Conservation (phyloP, 2,888 invertebrate species). For the Capitulum mitella region DNA sequence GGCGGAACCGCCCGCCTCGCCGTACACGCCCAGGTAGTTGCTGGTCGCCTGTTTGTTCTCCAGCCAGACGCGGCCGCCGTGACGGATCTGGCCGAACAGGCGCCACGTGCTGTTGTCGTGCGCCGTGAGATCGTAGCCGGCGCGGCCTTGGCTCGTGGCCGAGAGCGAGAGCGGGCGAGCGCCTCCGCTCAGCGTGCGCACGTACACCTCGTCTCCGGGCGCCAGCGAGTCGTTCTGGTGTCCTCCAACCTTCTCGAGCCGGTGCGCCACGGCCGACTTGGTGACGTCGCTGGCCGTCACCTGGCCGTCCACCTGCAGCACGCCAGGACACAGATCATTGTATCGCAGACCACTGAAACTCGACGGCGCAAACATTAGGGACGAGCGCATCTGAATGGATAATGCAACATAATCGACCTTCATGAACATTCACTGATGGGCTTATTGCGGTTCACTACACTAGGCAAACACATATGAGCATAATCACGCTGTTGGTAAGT, state of each 20-base stretch:
- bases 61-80: conserved; percentile 22
- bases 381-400: too few species aligned
- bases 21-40: conserved; percentile 14
- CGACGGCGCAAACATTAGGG: too few species aligned
- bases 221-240: conserved; percentile 15
- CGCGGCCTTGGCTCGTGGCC: neutral
- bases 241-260: conserved; percentile 1
- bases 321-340: too few species aligned
- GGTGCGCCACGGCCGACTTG: conserved; percentile 1
- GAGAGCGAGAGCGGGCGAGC: neutral
- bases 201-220: conserved; percentile 16
- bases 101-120: conserved; percentile 19
- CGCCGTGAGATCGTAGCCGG: conserved; percentile 1
- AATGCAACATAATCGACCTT: too few species aligned
- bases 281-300: conserved; percentile 2
- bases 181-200: neutral
- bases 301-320: neutral
- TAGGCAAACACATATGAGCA: too few species aligned
- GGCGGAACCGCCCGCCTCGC: neutral
- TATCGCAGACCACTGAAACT: too few species aligned
- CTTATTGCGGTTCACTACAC: too few species aligned
- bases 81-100: neutral
- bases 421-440: too few species aligned
- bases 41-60: conserved; percentile 15
- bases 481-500: too few species aligned